These are phyloP conservation scores for Cotesia chilonis DNA, from an alignment of 1,140 invertebrate species.

Conservation along the genomic window DNA sequence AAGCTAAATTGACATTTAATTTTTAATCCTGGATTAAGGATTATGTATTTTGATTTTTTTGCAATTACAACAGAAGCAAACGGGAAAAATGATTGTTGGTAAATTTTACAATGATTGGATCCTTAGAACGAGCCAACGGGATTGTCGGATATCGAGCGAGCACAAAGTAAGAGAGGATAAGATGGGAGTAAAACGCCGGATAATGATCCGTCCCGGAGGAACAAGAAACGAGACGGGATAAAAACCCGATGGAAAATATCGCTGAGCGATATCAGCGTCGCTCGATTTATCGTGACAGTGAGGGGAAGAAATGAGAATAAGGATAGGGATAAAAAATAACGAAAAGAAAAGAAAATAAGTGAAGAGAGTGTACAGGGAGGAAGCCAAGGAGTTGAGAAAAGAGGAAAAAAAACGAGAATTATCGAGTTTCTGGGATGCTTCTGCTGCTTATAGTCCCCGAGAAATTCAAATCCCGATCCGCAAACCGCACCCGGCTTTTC, in stretches of 20 bases:
- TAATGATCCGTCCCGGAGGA: conserved; percentile 25
- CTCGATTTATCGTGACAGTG: conserved; percentile 24
- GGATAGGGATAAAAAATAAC: neutral
- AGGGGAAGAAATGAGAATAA: neutral
- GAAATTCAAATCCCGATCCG: conserved; percentile 5
- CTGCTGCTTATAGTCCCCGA: conserved; percentile 3
- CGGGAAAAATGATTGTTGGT: neutral
- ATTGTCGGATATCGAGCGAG: conserved; percentile 5
- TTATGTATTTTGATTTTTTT: too few relatives aligned
- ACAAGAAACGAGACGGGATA: conserved; percentile 22
- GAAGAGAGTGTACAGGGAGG: too few relatives aligned
- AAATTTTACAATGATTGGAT: conserved; percentile 13
- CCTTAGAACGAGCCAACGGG: neutral
- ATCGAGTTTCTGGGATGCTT: conserved; percentile 2
- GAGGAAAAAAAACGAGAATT: conserved; percentile 12
- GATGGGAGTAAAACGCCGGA: conserved; percentile 14
- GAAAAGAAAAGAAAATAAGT: too few relatives aligned
- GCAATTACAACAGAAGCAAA: too few relatives aligned
- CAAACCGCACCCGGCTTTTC: conserved; percentile 6
- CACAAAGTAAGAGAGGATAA: conserved; percentile 11
- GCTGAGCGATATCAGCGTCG: conserved; percentile 19
- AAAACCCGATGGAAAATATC: conserved; percentile 27
- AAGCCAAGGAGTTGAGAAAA: neutral
- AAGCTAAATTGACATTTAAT: too few relatives aligned
- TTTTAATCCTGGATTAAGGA: too few relatives aligned